These are phyloP conservation scores for Calyptomena viridis DNA, from an alignment of 2,113 vertebrate genomes.

Conservation along the genomic window DNA sequence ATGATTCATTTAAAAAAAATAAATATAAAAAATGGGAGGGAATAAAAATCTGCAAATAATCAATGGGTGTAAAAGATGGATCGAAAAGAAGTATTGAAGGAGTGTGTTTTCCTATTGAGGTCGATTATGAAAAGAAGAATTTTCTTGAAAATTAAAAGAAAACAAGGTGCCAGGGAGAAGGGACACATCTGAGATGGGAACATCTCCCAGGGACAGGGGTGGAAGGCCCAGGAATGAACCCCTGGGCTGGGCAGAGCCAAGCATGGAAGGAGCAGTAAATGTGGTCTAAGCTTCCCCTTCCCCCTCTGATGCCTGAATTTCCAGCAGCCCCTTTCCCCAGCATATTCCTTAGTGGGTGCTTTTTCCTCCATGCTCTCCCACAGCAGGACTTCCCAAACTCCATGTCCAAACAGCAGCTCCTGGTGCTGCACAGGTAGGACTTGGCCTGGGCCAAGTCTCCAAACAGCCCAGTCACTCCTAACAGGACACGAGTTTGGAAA, in stretches of 20 bases:
- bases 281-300: neutral
- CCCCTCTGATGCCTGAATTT: neutral
- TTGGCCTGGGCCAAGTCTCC: accelerated
- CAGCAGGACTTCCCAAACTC: neutral
- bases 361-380: accelerated
- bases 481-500: neutral
- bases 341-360: neutral
- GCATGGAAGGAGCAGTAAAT: neutral
- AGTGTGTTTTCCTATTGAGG: neutral
- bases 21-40: neutral
- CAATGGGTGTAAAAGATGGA: neutral
- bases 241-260: neutral
- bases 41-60: neutral
- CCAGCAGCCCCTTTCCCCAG: neutral
- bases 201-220: neutral
- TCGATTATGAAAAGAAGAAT: neutral
- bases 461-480: accelerated
- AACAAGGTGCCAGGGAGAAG: neutral
- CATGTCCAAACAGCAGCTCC: neutral
- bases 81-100: neutral
- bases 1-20: neutral
- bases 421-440: neutral
- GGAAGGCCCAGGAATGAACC: neutral
- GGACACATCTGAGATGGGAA: neutral
- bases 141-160: neutral